These are phyloP conservation scores for Caligus rogercresseyi DNA, from an alignment of 1,140 invertebrate genomes.

Conservation along the genomic window DNA sequence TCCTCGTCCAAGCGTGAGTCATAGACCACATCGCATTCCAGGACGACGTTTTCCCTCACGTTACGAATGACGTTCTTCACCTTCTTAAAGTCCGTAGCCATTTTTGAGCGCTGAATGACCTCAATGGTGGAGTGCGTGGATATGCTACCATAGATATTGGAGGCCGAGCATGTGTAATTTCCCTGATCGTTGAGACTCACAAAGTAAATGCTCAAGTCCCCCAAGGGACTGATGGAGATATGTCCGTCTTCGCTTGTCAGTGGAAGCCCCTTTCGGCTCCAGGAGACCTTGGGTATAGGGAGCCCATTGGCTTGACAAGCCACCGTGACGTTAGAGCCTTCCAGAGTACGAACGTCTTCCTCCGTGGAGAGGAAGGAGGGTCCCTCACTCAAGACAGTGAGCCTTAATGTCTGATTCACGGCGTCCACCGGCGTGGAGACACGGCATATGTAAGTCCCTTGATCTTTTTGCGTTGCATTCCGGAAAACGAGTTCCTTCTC, in stretches of 20 bases:
- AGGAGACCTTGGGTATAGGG: neutral
- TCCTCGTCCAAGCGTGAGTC: constrained; percentile 11
- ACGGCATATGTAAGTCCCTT: constrained; percentile 12
- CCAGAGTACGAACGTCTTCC: constrained; percentile 8
- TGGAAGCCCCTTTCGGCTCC: neutral
- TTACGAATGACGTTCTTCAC: neutral
- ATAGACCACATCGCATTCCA: constrained; percentile 9
- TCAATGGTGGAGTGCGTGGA: neutral
- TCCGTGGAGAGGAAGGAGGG: constrained; percentile 10
- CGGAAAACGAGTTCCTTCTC: neutral
- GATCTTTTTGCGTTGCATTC: constrained; percentile 1
- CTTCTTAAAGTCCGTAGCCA: neutral
- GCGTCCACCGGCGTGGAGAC: neutral
- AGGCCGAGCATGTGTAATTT: constrained; percentile 12
- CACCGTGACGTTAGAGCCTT: neutral
- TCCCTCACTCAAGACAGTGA: constrained; percentile 16
- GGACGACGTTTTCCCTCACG: neutral
- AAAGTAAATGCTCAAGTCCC: constrained; percentile 4
- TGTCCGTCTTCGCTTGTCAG: neutral
- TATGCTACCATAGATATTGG: constrained; percentile 16
- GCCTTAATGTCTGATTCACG: neutral
- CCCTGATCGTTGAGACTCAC: constrained; percentile 8
- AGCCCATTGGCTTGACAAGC: constrained; percentile 16
- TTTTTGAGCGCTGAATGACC: constrained; percentile 8
- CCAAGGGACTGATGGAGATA: neutral